Conservation (phyloP, 2,113 vertebrate genomes). For the Onychostoma macrolepis region DNA sequence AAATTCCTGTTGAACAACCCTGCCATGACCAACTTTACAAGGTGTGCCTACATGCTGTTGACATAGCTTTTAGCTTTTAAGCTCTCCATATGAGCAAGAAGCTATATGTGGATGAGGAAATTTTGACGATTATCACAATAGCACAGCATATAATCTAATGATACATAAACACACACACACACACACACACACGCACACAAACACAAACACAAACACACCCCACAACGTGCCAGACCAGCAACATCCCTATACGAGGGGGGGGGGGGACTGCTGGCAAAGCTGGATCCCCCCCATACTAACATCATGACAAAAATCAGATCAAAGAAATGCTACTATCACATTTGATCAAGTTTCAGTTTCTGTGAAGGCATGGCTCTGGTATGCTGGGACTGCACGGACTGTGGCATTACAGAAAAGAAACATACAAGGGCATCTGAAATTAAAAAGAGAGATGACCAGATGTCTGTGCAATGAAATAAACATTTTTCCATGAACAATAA, state of each 20-base stretch:
- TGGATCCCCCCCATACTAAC: not conserved
- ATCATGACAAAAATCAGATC: not conserved
- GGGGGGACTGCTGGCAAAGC: no score
- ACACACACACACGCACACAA: no score
- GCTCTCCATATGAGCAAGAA: not conserved
- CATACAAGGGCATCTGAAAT: not conserved
- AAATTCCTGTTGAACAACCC: not conserved
- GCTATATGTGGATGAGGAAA: not conserved
- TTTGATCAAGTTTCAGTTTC: not conserved
- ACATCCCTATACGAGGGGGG: not conserved
- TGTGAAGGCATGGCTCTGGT: not conserved
- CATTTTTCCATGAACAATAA: not conserved
- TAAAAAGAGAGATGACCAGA: not conserved
- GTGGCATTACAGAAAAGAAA: not conserved
- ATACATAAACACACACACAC: not conserved
- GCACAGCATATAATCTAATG: not conserved
- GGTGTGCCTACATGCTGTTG: not conserved
- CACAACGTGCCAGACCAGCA: not conserved
- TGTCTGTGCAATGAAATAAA: conserved; percentile 8
- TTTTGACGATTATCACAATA: not conserved
- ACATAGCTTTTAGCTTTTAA: conserved; percentile 1
- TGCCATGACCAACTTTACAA: not conserved
- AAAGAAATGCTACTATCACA: not conserved
- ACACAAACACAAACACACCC: not conserved
- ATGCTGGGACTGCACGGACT: not conserved